These are phyloP conservation scores for Nyctibius grandis DNA, from an alignment of 2,797 vertebrate genomes.

Conservation along the genomic window DNA sequence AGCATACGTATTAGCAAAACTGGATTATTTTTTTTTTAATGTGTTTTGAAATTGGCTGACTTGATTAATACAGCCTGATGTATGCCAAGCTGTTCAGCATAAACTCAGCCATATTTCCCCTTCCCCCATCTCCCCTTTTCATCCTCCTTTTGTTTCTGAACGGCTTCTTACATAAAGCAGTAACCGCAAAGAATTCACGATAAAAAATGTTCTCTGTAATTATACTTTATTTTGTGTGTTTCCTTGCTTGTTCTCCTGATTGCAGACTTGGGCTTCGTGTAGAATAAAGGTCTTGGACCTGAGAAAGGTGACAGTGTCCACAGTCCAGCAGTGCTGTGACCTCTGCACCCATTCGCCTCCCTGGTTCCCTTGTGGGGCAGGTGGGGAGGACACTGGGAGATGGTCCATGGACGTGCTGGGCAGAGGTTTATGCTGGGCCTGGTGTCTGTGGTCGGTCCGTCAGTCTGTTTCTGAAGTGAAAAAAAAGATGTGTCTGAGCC, in stretches of 20 bases:
- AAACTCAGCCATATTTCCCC: slow-evolving; percentile 6
- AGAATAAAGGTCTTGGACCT: neutral
- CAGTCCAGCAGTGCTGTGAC: neutral
- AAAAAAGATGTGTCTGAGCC: neutral
- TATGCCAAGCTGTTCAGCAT: slow-evolving; percentile 54
- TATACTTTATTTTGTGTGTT: neutral
- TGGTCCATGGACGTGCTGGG: neutral
- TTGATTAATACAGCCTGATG: slow-evolving; percentile 55
- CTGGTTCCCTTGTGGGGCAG: accelerated
- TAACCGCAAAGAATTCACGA: neutral
- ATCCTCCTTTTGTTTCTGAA: neutral
- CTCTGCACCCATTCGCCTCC: accelerated
- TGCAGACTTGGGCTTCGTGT: neutral
- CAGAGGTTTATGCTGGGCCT: neutral
- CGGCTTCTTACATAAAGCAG: neutral
- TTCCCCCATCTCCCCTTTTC: neutral
- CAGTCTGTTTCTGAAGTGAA: neutral
- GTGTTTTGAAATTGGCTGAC: slow-evolving; percentile 52
- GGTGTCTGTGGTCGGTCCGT: neutral
- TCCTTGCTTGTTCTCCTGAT: neutral
- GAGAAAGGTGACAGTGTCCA: accelerated
- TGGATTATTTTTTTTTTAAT: slow-evolving; percentile 1
- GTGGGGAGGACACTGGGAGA: neutral
- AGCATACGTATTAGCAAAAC: slow-evolving; percentile 29
- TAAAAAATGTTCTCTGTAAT: neutral